A percentile compares a stretch with the other conserved stretches of the same genome.
phyloP scores from a whole-genome alignment of 1,140 invertebrate species.

The Polypedilum pembai region DNA sequence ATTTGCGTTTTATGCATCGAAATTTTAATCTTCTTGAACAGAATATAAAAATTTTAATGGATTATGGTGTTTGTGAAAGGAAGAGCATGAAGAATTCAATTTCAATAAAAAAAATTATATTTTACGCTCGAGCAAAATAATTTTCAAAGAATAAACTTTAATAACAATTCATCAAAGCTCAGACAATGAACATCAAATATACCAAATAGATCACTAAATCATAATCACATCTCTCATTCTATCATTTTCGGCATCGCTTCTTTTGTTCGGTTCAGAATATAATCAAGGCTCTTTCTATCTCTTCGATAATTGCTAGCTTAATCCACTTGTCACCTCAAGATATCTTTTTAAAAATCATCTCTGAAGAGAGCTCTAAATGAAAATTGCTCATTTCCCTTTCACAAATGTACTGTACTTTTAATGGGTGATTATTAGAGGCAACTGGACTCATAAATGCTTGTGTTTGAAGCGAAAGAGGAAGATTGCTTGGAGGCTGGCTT shows the following conservation, averaged over 20 bases:
- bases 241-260: background rate
- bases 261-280: background rate
- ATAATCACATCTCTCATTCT: background rate
- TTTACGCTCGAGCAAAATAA: too few species aligned
- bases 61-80: background rate
- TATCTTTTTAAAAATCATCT: slow-evolving; percentile 21
- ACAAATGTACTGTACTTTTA: background rate
- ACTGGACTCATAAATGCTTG: background rate
- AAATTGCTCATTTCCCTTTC: slow-evolving; percentile 17
- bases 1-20: slow-evolving; percentile 13
- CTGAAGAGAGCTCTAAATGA: background rate
- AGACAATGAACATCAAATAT: too few species aligned
- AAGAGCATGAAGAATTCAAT: background rate
- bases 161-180: too few species aligned
- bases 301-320: slow-evolving; percentile 18
- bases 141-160: background rate
- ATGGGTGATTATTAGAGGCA: background rate
- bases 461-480: background rate
- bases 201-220: background rate
- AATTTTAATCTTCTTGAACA: slow-evolving; percentile 20
- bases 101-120: background rate
- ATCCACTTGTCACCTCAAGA: slow-evolving; percentile 24
- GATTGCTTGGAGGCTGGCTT: background rate
- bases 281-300: background rate
- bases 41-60: background rate